Base-by-base conservation (phyloP, 2,113 vertebrate species). In the Craseonycteris thonglongyai region DNA sequence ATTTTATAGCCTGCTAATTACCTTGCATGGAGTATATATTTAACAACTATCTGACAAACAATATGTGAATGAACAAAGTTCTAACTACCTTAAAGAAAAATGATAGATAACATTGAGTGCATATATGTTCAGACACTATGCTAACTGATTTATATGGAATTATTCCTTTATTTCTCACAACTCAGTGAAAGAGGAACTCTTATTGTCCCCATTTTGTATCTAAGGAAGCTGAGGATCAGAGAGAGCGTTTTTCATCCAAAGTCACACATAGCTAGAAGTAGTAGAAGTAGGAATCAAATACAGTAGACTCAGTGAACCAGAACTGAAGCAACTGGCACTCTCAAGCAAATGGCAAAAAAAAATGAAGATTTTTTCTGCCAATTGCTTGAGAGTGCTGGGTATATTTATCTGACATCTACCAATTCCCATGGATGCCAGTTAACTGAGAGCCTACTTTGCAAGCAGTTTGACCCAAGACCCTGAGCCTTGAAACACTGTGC, bases 81-180 rank as follows among this genome's bases (percentile, higher is more conserved):
- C 72, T 88, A 59, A 51, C n/a, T 88, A 28, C n/a, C 61, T 94
- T 92, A 92, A 87, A 59, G 38, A 63, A 75, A 93, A 85, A 30
- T 59, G 47, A 69, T 61, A 42, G 33, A n/a, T 61, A 72, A 35
- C 38, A 66, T n/a, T 65, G 56, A 88, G 2, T 54, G 9, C 18
- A 33, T 88, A 42, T 24, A 75, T 7, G 5, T 45, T 30, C 72
- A 61, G 49, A 49, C 33, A 68, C 18, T 38, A 3, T 66, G 47
- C 33, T 84, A 38, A 22, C 21, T 80, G 42, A 51, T 45, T 33
- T 86, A 38, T 21, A 59, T n/a, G 24, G 2, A 80, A 38, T 84
- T 61, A 61, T 6, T 33, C 56, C 78, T 93, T 84, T 82, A 42
- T 90, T 88, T 94, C 47, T 78, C 49, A 61, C 26, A 42, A n/a